Base-by-base conservation (phyloP, 2,888 invertebrate genomes). In the Cryptus viduatorius region DNA sequence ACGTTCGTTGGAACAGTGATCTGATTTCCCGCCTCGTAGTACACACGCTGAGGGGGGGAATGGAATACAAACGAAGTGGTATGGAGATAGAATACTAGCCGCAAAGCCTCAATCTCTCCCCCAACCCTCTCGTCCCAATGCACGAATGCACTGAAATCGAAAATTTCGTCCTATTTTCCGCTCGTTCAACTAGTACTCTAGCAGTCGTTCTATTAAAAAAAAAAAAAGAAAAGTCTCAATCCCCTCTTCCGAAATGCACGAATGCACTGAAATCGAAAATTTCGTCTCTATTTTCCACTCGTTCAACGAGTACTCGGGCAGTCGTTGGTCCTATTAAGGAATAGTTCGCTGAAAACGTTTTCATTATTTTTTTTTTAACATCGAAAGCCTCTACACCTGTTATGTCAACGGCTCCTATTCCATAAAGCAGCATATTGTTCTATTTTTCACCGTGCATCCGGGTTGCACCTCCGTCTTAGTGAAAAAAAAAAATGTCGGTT, bases 101-200 rank as follows among this genome's bases (percentile, higher is more conserved):
- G 67, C 79, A 73, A 80, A 80, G 42, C 71, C 65, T 72, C 65
- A 44, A 59, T 56, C 19, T 7, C n/a, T 31, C 64, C 65, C 44
- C 24, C 12, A 5, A 3, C 16, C 44, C 44, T 42, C 24, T 59
- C 4, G 12, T 12, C 1, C 19, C 65, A 48, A 67, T 61, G 53
- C 73, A 59, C 48, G 73, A 61, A 73, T 73, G 78, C 46, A 67
- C 78, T 73, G 82, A 50, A 78, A 82, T 82, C 82, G 82, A 82
- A 82, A 82, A 61, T 82, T 82, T 73, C 78, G 68, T 73, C 50
- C 67, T 67, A 82, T 82, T 78, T 82, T 78, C 78, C 82, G 82
- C 68, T 72, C 72, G 59, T 67, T 76, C 69, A 69, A 48, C 42
- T 42, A 29, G 69, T 69, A 42, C 42, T 71, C 71, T n/a, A 50